Percentiles rank a stretch among this genome's conserved stretches.
Conservation (phyloP, 1,140 invertebrate genomes). For the Drosophila fuyamai region DNA sequence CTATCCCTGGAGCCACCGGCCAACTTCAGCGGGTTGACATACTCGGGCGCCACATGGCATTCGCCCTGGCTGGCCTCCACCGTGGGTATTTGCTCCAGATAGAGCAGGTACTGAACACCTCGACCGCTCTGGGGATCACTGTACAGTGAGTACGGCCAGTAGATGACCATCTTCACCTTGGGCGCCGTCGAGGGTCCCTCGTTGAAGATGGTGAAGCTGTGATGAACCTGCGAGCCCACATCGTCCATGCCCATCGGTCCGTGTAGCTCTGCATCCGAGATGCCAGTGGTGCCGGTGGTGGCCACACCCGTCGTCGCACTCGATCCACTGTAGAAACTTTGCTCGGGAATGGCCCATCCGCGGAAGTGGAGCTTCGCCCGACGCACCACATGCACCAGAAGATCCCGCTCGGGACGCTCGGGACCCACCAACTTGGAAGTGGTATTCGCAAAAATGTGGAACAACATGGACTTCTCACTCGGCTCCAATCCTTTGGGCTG, state of each 20-base stretch:
- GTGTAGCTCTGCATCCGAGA: constrained; percentile 84
- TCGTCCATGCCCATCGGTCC: constrained; percentile 92
- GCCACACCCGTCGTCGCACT: constrained; percentile 86
- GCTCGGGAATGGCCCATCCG: constrained; percentile 89
- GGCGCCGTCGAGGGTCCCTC: constrained; percentile 94
- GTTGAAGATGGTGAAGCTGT: constrained; percentile 94
- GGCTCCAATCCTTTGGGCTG: constrained; percentile 91
- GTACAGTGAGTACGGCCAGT: constrained; percentile 95
- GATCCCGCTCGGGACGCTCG: constrained; percentile 85
- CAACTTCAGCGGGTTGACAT: constrained; percentile 90
- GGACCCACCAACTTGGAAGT: constrained; percentile 90
- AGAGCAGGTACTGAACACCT: constrained; percentile 95
- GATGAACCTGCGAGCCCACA: constrained; percentile 92
- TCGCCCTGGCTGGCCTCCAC: constrained; percentile 89
- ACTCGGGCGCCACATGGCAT: constrained; percentile 86
- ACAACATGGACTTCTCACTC: constrained; percentile 88
- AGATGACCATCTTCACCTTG: constrained; percentile 91
- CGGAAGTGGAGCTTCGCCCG: constrained; percentile 92
- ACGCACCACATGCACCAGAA: constrained; percentile 90
- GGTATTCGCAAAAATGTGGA: constrained; percentile 93
- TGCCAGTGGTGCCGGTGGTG: neutral
- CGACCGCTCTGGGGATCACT: constrained; percentile 86
- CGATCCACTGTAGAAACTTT: constrained; percentile 93
- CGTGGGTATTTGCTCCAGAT: constrained; percentile 92
- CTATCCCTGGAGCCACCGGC: constrained; percentile 84